phyloP scores from a whole-genome alignment of 30 jellyfish, hydroid and myxozoan species.

The Pelagia noctiluca region DNA sequence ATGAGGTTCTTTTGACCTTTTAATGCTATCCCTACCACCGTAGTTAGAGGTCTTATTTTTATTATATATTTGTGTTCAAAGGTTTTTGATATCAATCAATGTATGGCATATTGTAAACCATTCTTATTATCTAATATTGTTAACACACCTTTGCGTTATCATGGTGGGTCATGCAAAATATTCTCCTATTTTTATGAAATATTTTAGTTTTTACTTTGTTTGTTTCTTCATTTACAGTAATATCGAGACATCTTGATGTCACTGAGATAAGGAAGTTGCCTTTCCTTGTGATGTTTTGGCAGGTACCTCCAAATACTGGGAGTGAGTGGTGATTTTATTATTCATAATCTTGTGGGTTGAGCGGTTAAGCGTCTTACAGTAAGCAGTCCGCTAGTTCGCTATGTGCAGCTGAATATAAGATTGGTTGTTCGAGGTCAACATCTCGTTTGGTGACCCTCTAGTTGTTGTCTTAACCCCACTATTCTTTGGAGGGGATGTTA shows the following conservation, averaged over 20 bases:
- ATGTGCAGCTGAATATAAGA: no score
- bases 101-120: neutral
- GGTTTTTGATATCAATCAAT: no score
- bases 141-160: neutral
- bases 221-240: slow-evolving; percentile 9
- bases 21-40: no score
- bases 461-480: no score
- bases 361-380: no score
- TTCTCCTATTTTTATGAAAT: neutral
- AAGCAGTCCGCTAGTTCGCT: no score
- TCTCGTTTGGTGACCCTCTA: no score
- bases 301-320: neutral
- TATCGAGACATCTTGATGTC: slow-evolving; percentile 48
- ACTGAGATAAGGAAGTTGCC: slow-evolving; percentile 29
- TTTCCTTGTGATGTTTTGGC: slow-evolving; percentile 52
- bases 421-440: no score
- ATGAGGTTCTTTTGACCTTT: no score
- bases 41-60: neutral
- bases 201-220: neutral
- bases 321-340: slow-evolving; percentile 5
- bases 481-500: no score
- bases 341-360: neutral
- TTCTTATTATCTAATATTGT: neutral
- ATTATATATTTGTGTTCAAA: no score
- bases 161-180: neutral